Evolutionary conservation across 2,113 vertebrate genomes (phyloP).

Genomic region (Ophthalmolycus amberensis): DNA sequence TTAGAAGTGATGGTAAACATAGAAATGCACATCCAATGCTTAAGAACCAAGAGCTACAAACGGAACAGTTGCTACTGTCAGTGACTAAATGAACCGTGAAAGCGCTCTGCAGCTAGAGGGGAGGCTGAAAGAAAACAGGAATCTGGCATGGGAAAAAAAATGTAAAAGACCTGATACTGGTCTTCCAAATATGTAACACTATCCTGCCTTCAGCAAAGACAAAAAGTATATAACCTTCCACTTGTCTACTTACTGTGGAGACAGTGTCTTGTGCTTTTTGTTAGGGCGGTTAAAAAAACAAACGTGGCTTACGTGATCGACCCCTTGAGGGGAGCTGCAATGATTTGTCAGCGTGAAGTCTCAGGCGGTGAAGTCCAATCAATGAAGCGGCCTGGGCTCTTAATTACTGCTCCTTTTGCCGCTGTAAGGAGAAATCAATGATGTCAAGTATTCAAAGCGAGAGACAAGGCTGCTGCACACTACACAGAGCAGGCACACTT

Average conservation of each 20-base stretch:
- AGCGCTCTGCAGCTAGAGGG: background rate
- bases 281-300: constrained; percentile 67
- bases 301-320: constrained; percentile 79
- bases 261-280: constrained; percentile 30
- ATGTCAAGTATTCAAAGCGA: constrained; percentile 82
- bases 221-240: background rate
- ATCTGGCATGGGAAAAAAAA: background rate
- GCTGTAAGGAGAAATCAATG: constrained; percentile 91
- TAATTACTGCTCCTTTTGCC: constrained; percentile 88
- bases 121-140: background rate
- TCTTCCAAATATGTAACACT: background rate
- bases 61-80: background rate
- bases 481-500: constrained; percentile 66
- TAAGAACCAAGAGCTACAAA: background rate
- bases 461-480: constrained; percentile 45
- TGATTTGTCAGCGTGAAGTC: constrained; percentile 85
- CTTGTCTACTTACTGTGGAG: background rate
- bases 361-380: constrained; percentile 84
- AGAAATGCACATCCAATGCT: background rate
- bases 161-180: background rate
- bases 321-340: constrained; percentile 83
- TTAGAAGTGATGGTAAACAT: background rate
- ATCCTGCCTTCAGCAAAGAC: background rate
- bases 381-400: constrained; percentile 89
- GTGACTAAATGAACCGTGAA: background rate